Base-by-base conservation (phyloP, 1,140 invertebrate genomes). In the Myzus persicae region DNA sequence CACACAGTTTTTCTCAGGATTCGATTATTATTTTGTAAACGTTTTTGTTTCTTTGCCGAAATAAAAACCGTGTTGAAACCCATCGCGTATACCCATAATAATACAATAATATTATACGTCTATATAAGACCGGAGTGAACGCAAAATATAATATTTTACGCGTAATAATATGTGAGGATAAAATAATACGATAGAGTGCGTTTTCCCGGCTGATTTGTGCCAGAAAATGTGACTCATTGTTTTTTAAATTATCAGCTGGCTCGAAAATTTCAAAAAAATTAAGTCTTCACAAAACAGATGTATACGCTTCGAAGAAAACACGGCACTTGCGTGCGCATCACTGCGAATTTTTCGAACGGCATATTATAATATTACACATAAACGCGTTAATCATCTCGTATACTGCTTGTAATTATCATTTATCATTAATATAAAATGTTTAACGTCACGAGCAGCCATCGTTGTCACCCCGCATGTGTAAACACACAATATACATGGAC, bases 201-300 rank as follows among this genome's bases (percentile, higher is more conserved):
- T 87, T 87, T 87, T 91, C 26, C 51, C 90, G 90, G 38, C 24
- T 36, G 51, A 36, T 91, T 91, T 67, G 36, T 59, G 48, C 51
- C 48, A 91, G 76, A 91, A 54, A 44, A 42, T 40, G 90, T 91
- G 90, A 91, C 90, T 91, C 90, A 76, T 76, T 76, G 54, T 91
- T 91, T 91, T 91, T 18, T 18, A 91, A 42, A 31, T 54, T 40
- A 8, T 90, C 42, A 1, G 51, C 51, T 31, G 31, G 59, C 31
- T 24, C 31, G 59, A 2, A 7, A 14, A 11, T 42, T 42, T 42
- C 40, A 22, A 14, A 42, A 31, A 82, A 76, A n/a, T n/a, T n/a
- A n/a, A n/a, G 31, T 76, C 59, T 76, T 11, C 18, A n/a, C 22
- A 82, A 82, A 82, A 82, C n/a, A 82, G 8, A 38, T 38, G 24